phyloP scores from a whole-genome alignment of 2,113 vertebrate genomes.

The Phylloscopus whistleri region DNA sequence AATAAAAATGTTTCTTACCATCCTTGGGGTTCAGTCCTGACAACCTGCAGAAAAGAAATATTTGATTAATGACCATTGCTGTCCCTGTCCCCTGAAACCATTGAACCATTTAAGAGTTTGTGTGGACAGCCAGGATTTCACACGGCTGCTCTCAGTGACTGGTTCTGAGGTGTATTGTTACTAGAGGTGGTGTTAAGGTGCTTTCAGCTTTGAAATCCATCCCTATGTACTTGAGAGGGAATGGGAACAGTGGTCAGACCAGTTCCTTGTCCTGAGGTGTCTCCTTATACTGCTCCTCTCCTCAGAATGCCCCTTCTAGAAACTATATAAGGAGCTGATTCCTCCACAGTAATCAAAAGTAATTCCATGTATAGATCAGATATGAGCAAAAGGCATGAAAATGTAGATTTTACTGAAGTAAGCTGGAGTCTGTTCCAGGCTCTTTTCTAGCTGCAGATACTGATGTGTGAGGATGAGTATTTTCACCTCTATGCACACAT shows the following conservation, averaged over 20 bases:
- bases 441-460: neutral
- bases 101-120: neutral
- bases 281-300: neutral
- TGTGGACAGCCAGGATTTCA: neutral
- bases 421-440: neutral
- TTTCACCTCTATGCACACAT: neutral
- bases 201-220: neutral
- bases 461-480: neutral
- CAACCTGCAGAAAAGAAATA: constrained; percentile 26
- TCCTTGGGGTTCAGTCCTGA: constrained; percentile 51
- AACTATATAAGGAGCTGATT: neutral
- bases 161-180: neutral
- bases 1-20: constrained; percentile 35
- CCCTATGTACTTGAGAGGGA: neutral
- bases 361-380: neutral
- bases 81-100: neutral
- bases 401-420: neutral
- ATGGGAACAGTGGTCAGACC: neutral
- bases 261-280: neutral
- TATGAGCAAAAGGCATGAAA: neutral
- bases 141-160: neutral
- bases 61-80: neutral
- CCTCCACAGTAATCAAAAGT: neutral
- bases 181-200: neutral
- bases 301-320: neutral